Evolutionary conservation across 2,113 vertebrate species (phyloP).

Genomic region (Pachycephala philippinensis): DNA sequence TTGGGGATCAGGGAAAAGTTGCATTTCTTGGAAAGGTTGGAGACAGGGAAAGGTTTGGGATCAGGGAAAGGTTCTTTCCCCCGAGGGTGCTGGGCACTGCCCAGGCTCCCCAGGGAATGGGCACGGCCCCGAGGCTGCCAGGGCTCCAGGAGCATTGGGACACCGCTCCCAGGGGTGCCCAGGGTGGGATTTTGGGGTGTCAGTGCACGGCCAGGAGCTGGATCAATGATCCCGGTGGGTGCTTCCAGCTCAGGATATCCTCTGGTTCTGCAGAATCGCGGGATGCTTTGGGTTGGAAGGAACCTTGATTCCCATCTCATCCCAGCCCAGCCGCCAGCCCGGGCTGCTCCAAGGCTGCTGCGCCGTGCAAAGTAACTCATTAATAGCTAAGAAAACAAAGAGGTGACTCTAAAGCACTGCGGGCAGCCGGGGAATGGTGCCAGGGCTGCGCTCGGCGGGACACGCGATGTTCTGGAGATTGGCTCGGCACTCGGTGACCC

Average conservation of each 20-base stretch:
- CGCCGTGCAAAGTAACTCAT: neutral
- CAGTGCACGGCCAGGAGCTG: neutral
- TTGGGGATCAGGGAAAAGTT: neutral
- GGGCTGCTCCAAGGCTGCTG: neutral
- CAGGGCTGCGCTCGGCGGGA: neutral
- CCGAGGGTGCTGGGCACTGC: neutral
- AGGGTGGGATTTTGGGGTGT: neutral
- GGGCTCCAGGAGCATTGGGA: neutral
- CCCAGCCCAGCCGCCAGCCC: neutral
- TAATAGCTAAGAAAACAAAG: neutral
- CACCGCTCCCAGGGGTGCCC: accelerated
- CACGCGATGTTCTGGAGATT: neutral
- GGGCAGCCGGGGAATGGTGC: neutral
- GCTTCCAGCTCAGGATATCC: neutral
- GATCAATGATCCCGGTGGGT: accelerated
- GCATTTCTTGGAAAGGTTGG: too few species aligned
- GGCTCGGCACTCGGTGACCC: neutral
- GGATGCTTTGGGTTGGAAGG: neutral
- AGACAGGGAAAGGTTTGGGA: too few species aligned
- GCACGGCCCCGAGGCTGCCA: neutral
- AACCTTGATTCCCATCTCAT: too few species aligned
- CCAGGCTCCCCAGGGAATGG: neutral
- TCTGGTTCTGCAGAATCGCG: accelerated
- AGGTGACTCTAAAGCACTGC: neutral
- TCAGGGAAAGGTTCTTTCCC: neutral